Percentiles rank a stretch among this genome's conserved stretches.
phyloP scores from a whole-genome alignment of 2,797 vertebrate species.

The Spea hammondii region DNA sequence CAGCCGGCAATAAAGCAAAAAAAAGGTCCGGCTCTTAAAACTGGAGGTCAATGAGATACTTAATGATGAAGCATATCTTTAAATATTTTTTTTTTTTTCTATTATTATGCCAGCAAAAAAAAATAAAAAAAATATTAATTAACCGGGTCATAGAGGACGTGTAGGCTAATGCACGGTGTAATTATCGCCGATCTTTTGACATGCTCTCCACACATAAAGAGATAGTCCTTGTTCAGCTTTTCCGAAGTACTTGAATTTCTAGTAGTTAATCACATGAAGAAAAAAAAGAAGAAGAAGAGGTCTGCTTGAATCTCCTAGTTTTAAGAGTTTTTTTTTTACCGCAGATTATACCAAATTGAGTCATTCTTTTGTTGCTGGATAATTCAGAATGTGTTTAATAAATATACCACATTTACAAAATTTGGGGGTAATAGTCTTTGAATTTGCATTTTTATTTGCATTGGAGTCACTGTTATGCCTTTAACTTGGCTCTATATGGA shows the following conservation, averaged over 20 bases:
- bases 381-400: neutral
- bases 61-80: conserved; percentile 71
- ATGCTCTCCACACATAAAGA: conserved; percentile 70
- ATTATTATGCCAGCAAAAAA: conserved; percentile 78
- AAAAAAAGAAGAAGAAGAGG: conserved; percentile 45
- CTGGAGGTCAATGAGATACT: conserved; percentile 75
- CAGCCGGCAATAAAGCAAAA: conserved; percentile 66
- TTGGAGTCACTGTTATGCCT: no score
- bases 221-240: conserved; percentile 69
- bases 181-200: conserved; percentile 76
- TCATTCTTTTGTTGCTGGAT: neutral
- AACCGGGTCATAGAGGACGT: conserved; percentile 71
- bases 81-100: conserved; percentile 71
- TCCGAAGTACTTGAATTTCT: conserved; percentile 66
- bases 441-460: no score
- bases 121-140: conserved; percentile 68
- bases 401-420: no score
- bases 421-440: no score
- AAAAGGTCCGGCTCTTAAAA: conserved; percentile 69
- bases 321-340: conserved; percentile 11
- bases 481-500: no score
- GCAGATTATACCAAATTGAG: neutral
- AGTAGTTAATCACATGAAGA: conserved; percentile 66
- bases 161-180: conserved; percentile 75
- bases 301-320: conserved; percentile 20